Evolutionary conservation across 2,797 vertebrate genomes (phyloP), one percentile per base, ranked within the genome.

Genomic region (Labeo calbasu): DNA sequence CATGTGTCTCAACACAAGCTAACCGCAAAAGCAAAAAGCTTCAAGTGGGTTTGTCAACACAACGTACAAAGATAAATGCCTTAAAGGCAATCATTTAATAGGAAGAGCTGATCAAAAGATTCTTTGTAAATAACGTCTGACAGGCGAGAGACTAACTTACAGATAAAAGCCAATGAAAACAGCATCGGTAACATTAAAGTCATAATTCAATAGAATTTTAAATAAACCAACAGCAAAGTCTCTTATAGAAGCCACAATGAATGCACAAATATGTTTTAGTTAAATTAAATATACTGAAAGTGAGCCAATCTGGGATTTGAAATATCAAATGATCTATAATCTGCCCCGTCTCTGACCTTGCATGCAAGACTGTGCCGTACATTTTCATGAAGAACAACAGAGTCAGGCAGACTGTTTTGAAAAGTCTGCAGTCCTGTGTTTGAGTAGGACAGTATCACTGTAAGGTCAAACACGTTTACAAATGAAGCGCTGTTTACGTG

Each of bases 381-480:
- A 78, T 85, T 85, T 85, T 21, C 83, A 79, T 73, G 50, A 85
- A 59, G 21, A 85, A 85, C 83, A 81, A 79, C 78, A 80, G 10
- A 66, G 65, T 55, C 23, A 5, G 25, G 11, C 53, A 69, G 82
- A 57, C 65, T 77, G 73, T 25, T 83, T 77, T 83, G 82, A 77
- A 77, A 77, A 77, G 82, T 69, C 73, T 83, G 72, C 51, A 43
- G 36, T 77, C 73, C 23, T 63, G 28, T 76, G 63, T 65, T 68
- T 57, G 25, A 77, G 51, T 21, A 77, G 40, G 63, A 80, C 50
- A 25, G 19, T 23, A 36, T 43, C 14, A 51, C 13, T 55, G 32
- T 46, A 15, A 69, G 65, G 50, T 69, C 50, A 57, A 40, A 69
- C 21, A 77, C 2, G 40, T 81, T 81, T 57, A 81, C 79, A 77